These are phyloP conservation scores for Troides helena DNA, from an alignment of 2,888 invertebrate species.

Conservation along the genomic window DNA sequence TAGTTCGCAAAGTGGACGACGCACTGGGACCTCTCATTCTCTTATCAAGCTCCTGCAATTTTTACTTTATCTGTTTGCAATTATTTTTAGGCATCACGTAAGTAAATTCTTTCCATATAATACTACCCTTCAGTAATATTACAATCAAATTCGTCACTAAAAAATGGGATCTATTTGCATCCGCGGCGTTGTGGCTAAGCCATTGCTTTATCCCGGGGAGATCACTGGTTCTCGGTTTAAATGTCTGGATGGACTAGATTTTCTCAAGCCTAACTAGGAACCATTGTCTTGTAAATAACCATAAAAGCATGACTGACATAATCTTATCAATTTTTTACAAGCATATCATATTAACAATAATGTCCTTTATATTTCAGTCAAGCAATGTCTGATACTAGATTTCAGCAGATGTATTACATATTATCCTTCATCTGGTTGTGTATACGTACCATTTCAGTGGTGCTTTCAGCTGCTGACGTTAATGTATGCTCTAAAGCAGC, in stretches of 20 bases:
- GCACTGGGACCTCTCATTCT: constrained; percentile 81
- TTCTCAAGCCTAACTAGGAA: too few relatives aligned
- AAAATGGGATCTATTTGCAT: too few relatives aligned
- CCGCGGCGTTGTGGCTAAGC: too few relatives aligned
- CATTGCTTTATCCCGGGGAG: too few relatives aligned
- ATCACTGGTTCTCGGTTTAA: too few relatives aligned
- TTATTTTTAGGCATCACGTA: constrained; percentile 84
- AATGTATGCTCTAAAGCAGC: constrained; percentile 77
- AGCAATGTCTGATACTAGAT: constrained; percentile 44
- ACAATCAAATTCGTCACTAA: too few relatives aligned
- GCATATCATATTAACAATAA: neutral
- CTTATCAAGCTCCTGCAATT: constrained; percentile 83
- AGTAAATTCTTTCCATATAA: constrained; percentile 39
- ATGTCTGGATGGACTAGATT: too few relatives aligned
- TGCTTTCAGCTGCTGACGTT: constrained; percentile 79
- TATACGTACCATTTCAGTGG: constrained; percentile 77
- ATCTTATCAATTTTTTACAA: neutral
- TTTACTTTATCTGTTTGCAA: constrained; percentile 86
- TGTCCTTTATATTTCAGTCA: constrained; percentile 40
- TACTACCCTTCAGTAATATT: too few relatives aligned
- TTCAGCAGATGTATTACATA: constrained; percentile 79
- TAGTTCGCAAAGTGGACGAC: constrained; percentile 80
- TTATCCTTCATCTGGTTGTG: constrained; percentile 82
- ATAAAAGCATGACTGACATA: too few relatives aligned
- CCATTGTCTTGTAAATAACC: too few relatives aligned